Percentiles rank a stretch among this genome's conserved stretches.
phyloP scores from a whole-genome alignment of 2,113 vertebrate species.

The Sula dactylatra region DNA sequence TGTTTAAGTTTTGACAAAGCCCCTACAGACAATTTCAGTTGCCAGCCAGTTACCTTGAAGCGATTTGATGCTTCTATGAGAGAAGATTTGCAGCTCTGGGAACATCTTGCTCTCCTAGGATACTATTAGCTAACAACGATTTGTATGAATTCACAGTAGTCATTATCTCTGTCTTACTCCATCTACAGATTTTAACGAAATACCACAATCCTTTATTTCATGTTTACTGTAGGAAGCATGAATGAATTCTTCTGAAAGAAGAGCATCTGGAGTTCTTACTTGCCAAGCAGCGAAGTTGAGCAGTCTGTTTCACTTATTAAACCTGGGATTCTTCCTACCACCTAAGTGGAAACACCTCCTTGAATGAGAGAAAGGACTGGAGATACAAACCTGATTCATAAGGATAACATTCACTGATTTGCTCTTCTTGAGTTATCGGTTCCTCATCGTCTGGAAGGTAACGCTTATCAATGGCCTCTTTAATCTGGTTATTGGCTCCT shows the following conservation, averaged over 20 bases:
- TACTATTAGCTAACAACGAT: not conserved
- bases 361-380: not conserved
- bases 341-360: not conserved
- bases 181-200: not conserved
- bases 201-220: not conserved
- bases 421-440: conserved; percentile 85
- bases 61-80: not conserved
- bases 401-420: conserved; percentile 78
- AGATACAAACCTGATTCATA: conserved; percentile 73
- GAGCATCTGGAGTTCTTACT: not conserved
- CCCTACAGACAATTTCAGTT: not conserved
- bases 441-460: conserved; percentile 98
- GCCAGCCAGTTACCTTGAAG: not conserved
- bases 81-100: not conserved
- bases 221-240: not conserved
- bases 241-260: not conserved
- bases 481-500: conserved; percentile 99
- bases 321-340: not conserved
- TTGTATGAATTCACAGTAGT: not conserved
- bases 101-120: not conserved
- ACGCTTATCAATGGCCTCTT: conserved; percentile 98
- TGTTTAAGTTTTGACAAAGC: not conserved
- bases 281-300: not conserved
- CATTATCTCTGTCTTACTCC: not conserved
- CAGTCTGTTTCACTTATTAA: fast-evolving